Percentiles rank a stretch among this genome's conserved stretches.
These are phyloP conservation scores for Meteorus cinctellus DNA, from an alignment of 2,888 invertebrate genomes.

Conservation along the genomic window DNA sequence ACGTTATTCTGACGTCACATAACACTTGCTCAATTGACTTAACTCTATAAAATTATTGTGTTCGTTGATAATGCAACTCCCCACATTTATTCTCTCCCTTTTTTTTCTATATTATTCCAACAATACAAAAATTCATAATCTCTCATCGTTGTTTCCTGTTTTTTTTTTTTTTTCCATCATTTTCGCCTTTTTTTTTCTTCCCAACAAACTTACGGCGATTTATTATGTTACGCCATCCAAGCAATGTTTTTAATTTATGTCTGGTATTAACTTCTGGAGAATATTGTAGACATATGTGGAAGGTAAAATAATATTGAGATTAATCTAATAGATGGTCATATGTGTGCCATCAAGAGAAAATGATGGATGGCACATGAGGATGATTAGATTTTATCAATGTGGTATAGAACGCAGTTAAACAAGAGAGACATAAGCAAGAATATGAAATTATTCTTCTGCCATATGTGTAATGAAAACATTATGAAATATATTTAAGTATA, in stretches of 20 bases:
- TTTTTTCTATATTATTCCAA: background rate
- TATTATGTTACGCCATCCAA: background rate
- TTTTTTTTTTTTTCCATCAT: background rate
- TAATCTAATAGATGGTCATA: background rate
- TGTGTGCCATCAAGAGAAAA: background rate
- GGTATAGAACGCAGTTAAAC: background rate
- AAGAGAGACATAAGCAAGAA: background rate
- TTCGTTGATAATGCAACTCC: background rate
- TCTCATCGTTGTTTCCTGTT: background rate
- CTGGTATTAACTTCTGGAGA: background rate
- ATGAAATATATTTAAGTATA: conserved; percentile 11
- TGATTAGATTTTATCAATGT: background rate
- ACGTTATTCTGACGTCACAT: background rate
- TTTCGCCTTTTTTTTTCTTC: background rate
- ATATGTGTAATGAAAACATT: background rate
- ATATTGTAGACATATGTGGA: background rate
- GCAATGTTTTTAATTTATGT: background rate
- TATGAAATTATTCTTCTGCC: background rate
- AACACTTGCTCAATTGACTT: background rate
- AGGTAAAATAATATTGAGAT: conserved; percentile 8
- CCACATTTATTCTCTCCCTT: background rate
- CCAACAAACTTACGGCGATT: background rate
- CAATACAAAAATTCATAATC: background rate
- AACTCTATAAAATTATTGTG: background rate
- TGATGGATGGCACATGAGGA: background rate